These are phyloP conservation scores for Tryphoninae sp. DNA, from an alignment of 2,888 invertebrate species.

Conservation along the genomic window DNA sequence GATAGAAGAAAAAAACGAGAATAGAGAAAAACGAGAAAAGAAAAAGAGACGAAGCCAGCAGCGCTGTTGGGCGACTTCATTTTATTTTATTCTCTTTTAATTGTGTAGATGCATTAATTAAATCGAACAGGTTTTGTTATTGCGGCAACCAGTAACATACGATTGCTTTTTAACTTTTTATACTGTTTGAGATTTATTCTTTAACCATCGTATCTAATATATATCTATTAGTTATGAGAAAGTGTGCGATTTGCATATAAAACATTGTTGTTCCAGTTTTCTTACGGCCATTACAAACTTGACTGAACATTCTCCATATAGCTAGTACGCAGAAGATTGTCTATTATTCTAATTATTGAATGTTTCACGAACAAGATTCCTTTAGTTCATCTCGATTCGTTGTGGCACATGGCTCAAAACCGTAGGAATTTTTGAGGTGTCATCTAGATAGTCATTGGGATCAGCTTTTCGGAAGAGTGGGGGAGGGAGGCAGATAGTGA, in stretches of 20 bases:
- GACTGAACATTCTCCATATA: not conserved
- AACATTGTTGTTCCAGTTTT: not conserved
- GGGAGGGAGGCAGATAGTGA: not conserved
- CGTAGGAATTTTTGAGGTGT: not conserved
- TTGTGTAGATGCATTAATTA: too few species aligned
- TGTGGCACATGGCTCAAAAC: not conserved
- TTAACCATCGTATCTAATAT: not conserved
- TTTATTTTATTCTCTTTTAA: too few species aligned
- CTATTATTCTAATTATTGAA: not conserved
- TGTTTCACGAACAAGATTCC: conserved; percentile 2
- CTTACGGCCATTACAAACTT: not conserved
- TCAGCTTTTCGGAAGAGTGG: too few species aligned
- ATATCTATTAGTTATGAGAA: not conserved
- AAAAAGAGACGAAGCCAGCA: too few species aligned
- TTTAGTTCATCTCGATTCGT: not conserved
- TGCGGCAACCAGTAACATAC: too few species aligned
- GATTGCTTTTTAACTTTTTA: too few species aligned
- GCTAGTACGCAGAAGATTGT: not conserved
- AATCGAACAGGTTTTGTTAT: too few species aligned
- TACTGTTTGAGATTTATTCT: too few species aligned
- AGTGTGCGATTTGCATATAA: not conserved
- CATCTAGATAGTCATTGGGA: too few species aligned
- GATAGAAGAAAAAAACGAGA: too few species aligned
- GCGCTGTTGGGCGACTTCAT: too few species aligned
- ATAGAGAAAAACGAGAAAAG: too few species aligned